Conservation (phyloP, 2,113 vertebrate species). For the Salvelinus namaycush region DNA sequence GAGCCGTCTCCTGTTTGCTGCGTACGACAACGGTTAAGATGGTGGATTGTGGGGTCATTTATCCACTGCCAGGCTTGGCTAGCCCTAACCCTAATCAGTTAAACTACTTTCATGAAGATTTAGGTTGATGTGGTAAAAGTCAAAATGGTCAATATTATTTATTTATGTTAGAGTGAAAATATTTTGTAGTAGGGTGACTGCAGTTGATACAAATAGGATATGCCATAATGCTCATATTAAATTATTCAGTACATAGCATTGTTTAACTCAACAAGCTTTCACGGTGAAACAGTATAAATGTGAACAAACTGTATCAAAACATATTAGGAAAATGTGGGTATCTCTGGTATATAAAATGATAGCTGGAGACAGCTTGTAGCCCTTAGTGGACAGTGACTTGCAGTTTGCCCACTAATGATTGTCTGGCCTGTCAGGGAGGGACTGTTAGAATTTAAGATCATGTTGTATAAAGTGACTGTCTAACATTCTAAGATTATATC, state of each 20-base stretch:
- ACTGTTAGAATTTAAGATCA: slow-evolving; percentile 44
- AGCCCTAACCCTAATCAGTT: too few species aligned
- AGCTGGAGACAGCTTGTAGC: slow-evolving; percentile 53
- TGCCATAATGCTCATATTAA: slow-evolving; percentile 12
- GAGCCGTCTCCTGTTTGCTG: not conserved
- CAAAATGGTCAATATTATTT: not conserved
- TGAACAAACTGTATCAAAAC: slow-evolving; percentile 62
- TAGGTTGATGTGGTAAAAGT: not conserved
- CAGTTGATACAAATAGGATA: not conserved
- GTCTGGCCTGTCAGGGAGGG: slow-evolving; percentile 54
- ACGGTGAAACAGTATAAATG: slow-evolving; percentile 58
- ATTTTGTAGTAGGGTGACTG: not conserved
- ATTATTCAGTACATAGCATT: slow-evolving; percentile 58
- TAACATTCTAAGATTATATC: not conserved
- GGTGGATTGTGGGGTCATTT: slow-evolving; percentile 7
- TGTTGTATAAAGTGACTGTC: slow-evolving; percentile 16
- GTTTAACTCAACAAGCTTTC: slow-evolving; percentile 53
- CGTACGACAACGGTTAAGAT: slow-evolving; percentile 19
- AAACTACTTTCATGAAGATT: not conserved
- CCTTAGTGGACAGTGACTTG: slow-evolving; percentile 41
- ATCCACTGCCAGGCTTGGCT: slow-evolving; percentile 25
- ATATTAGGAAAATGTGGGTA: slow-evolving; percentile 35
- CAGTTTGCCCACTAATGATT: slow-evolving; percentile 39
- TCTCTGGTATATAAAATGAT: slow-evolving; percentile 31
- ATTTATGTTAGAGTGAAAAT: not conserved